phyloP scores from a whole-genome alignment of 2,113 vertebrate genomes.

The Lophura nycthemera region DNA sequence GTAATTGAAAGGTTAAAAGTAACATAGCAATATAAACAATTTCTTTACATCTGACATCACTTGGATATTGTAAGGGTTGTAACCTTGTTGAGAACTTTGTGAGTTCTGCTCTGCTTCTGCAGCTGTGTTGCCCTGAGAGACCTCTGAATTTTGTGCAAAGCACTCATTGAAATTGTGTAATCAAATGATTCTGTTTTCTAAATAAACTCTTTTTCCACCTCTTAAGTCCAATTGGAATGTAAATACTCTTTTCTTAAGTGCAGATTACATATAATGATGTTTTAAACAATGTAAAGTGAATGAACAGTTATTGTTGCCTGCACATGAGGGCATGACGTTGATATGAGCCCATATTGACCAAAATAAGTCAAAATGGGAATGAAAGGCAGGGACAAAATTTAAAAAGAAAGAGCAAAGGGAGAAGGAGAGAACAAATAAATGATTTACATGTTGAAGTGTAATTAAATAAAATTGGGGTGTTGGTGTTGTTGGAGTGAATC shows the following conservation, averaged over 20 bases:
- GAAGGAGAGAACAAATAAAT: background rate
- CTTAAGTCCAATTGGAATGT: background rate
- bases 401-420: background rate
- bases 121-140: background rate
- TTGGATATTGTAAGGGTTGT: background rate
- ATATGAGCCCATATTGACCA: background rate
- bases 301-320: background rate
- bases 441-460: background rate
- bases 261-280: background rate
- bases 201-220: background rate
- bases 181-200: background rate
- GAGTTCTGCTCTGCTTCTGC: background rate
- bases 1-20: background rate
- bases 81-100: background rate
- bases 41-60: background rate
- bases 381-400: background rate
- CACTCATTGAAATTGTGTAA: background rate
- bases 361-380: background rate
- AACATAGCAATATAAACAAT: background rate
- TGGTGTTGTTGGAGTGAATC: background rate
- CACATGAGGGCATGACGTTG: background rate
- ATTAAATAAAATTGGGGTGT: background rate
- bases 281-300: background rate
- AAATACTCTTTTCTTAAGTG: background rate
- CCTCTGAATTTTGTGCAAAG: background rate